phyloP scores from a whole-genome alignment of 1,140 invertebrate species.

The Drosophila sproati region DNA sequence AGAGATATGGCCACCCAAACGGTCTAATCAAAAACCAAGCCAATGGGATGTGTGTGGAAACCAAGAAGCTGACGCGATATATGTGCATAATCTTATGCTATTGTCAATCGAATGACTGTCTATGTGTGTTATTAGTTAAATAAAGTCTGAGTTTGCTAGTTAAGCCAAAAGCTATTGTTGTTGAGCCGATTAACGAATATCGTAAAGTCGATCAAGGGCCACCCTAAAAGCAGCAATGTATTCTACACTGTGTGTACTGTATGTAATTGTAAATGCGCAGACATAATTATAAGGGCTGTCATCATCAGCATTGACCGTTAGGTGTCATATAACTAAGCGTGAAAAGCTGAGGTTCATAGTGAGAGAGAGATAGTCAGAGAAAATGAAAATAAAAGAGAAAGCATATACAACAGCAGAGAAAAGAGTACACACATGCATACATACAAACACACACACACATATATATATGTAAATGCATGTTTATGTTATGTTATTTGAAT shows the following conservation, averaged over 20 bases:
- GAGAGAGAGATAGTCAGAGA: conserved; percentile 1
- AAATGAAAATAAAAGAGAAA: background rate
- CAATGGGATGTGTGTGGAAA: conserved; percentile 11
- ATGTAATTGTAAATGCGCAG: conserved; percentile 1
- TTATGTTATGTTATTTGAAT: no score
- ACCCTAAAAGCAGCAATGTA: no score
- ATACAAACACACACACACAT: no score
- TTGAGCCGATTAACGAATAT: conserved; percentile 6
- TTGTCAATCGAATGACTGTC: conserved; percentile 13
- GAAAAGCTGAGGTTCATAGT: background rate
- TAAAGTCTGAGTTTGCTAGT: conserved; percentile 42
- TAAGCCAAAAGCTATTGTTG: conserved; percentile 35
- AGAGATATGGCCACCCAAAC: conserved; percentile 67
- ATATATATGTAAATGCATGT: no score
- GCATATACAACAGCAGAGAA: background rate
- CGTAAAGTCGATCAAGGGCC: conserved; percentile 4
- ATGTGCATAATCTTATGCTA: conserved; percentile 11
- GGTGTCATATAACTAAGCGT: conserved; percentile 10
- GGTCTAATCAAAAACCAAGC: conserved; percentile 22
- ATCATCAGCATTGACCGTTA: background rate
- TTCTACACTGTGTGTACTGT: no score
- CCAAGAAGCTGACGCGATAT: background rate
- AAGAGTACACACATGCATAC: no score
- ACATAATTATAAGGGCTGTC: conserved; percentile 12
- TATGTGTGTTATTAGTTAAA: conserved; percentile 20